Percentiles rank a stretch among this genome's conserved stretches.
Conservation (phyloP, 2,113 vertebrate species). For the Coptodon rendalli region DNA sequence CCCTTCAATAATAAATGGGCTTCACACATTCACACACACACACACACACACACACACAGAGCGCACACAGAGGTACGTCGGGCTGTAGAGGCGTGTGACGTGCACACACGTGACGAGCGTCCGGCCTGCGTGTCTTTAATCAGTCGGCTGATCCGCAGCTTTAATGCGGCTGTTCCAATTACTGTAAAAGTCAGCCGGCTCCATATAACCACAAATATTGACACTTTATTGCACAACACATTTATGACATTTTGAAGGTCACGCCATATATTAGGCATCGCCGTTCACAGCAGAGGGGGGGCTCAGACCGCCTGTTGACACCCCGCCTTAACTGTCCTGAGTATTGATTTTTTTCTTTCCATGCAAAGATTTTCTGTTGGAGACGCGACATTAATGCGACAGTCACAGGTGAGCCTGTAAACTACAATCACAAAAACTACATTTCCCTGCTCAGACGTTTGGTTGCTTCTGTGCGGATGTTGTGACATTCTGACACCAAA, state of each 20-base stretch:
- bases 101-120: slow-evolving; percentile 22
- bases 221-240: slow-evolving; percentile 99
- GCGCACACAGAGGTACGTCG: neutral
- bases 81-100: neutral
- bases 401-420: slow-evolving; percentile 60
- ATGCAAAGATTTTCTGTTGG: slow-evolving; percentile 73
- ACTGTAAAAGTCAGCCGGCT: slow-evolving; percentile 99
- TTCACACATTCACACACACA: slow-evolving; percentile 43
- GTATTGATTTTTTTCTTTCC: slow-evolving; percentile 71
- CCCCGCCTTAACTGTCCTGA: slow-evolving; percentile 69
- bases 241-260: slow-evolving; percentile 99
- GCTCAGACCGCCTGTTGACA: slow-evolving; percentile 76
- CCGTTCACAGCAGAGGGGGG: slow-evolving; percentile 88
- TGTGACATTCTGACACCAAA: neutral
- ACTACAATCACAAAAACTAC: neutral
- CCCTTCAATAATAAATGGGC: slow-evolving; percentile 62
- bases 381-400: slow-evolving; percentile 58
- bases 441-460: neutral
- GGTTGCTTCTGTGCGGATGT: accelerated
- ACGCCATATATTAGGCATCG: slow-evolving; percentile 96
- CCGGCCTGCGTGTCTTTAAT: slow-evolving; percentile 87
- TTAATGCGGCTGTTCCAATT: slow-evolving; percentile 99
- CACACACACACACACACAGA: slow-evolving; percentile 8
- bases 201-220: slow-evolving; percentile 99
- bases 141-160: slow-evolving; percentile 94